phyloP scores from a whole-genome alignment of 2,797 vertebrate species.

The Nasua narica region DNA sequence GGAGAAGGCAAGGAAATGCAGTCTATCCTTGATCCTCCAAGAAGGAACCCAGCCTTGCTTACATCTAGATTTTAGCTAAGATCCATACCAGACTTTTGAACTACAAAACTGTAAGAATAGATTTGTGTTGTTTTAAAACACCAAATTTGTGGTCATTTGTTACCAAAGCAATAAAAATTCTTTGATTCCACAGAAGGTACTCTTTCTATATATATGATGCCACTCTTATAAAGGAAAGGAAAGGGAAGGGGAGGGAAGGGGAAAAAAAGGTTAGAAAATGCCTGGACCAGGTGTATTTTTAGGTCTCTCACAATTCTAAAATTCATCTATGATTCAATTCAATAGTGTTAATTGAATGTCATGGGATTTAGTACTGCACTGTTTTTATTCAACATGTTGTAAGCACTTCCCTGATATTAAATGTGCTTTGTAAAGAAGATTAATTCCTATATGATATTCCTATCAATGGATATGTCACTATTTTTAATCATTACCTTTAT shows the following conservation, averaged over 20 bases:
- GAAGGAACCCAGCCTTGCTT: accelerated
- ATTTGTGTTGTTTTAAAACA: background rate
- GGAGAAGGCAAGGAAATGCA: background rate
- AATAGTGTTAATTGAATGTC: background rate
- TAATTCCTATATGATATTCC: background rate
- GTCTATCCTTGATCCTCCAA: background rate
- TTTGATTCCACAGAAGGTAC: background rate
- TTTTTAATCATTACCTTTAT: background rate
- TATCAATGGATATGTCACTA: background rate
- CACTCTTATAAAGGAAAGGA: background rate
- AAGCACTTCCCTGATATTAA: background rate
- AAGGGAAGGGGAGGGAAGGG: background rate
- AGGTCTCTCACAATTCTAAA: background rate
- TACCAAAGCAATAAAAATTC: background rate
- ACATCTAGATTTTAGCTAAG: background rate
- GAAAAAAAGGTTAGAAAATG: background rate
- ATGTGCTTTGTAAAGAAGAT: background rate
- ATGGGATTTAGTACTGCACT: background rate
- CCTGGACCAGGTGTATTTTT: background rate
- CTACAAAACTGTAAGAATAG: background rate
- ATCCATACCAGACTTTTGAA: background rate
- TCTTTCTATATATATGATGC: background rate
- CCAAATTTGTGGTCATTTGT: background rate
- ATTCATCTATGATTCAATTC: background rate
- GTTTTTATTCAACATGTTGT: background rate